Conservation (phyloP, 2,888 invertebrate species). For the Agrotis segetum region DNA sequence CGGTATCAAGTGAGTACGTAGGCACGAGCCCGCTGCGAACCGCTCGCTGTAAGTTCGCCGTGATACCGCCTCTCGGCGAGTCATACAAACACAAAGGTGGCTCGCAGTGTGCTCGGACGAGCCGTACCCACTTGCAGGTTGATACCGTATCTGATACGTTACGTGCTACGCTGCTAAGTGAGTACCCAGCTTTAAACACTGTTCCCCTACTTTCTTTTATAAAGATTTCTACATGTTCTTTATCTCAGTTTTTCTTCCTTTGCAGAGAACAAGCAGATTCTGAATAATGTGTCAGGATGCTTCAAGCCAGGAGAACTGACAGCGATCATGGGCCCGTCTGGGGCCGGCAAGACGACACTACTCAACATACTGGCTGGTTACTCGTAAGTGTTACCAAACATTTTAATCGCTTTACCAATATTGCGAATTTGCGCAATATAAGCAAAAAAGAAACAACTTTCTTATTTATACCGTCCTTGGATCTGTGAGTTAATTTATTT, state of each 20-base stretch:
- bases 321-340: conserved; percentile 93
- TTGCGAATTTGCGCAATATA: conserved; percentile 3
- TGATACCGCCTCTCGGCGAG: too few relatives aligned
- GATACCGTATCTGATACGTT: too few relatives aligned
- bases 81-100: too few relatives aligned
- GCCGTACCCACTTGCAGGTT: too few relatives aligned
- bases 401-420: neutral
- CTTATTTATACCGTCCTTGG: conserved; percentile 3
- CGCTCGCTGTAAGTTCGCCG: too few relatives aligned
- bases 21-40: too few relatives aligned
- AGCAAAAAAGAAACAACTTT: conserved; percentile 20
- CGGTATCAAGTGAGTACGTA: too few relatives aligned
- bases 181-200: too few relatives aligned
- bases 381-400: conserved; percentile 92
- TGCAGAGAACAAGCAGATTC: conserved; percentile 87
- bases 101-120: too few relatives aligned
- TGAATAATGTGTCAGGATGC: conserved; percentile 87
- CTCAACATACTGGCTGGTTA: conserved; percentile 97
- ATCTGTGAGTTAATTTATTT: neutral
- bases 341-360: conserved; percentile 96
- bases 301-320: conserved; percentile 92
- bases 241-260: conserved; percentile 62
- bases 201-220: neutral
- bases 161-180: too few relatives aligned
- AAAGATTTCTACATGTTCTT: neutral